phyloP scores from a whole-genome alignment of 2,888 invertebrate species.

The Apodemia duryi region DNA sequence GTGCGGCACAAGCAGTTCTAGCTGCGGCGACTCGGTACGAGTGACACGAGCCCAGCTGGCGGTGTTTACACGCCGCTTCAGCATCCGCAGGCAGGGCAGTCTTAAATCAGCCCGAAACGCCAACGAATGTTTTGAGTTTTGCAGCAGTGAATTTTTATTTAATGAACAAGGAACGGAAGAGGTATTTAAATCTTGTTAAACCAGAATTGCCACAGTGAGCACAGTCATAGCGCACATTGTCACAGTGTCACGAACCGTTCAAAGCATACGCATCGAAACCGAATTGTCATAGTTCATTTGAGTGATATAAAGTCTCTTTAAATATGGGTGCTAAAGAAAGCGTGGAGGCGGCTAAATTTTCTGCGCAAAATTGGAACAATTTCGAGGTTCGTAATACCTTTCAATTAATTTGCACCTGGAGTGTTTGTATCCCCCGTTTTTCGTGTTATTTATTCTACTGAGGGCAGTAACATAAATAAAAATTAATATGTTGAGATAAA shows the following conservation, averaged over 20 bases:
- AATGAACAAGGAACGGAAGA: conserved; percentile 64
- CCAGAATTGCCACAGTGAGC: conserved; percentile 59
- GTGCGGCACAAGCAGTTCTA: conserved; percentile 39
- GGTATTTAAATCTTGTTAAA: conserved; percentile 71
- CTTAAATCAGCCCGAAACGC: conserved; percentile 55
- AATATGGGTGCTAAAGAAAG: conserved; percentile 90
- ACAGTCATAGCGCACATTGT: conserved; percentile 65
- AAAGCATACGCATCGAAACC: conserved; percentile 68
- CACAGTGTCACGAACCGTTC: conserved; percentile 63
- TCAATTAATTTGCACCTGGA: conserved; percentile 76
- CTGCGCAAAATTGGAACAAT: conserved; percentile 90
- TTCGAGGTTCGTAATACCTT: conserved; percentile 84
- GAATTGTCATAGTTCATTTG: conserved; percentile 69
- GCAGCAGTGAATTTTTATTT: conserved; percentile 72
- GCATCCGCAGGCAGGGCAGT: conserved; percentile 46
- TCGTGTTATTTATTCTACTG: conserved; percentile 62
- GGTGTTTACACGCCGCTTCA: conserved; percentile 69
- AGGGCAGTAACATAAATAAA: conserved; percentile 37
- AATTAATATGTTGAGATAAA: conserved; percentile 45
- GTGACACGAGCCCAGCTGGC: conserved; percentile 54
- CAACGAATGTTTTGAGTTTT: conserved; percentile 70
- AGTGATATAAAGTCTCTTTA: conserved; percentile 72
- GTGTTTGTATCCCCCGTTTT: conserved; percentile 69
- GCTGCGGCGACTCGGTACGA: conserved; percentile 35
- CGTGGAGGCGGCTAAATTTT: conserved; percentile 89